Evolutionary conservation across 2,113 vertebrate genomes (phyloP).

Genomic region (Grammomys surdaster): DNA sequence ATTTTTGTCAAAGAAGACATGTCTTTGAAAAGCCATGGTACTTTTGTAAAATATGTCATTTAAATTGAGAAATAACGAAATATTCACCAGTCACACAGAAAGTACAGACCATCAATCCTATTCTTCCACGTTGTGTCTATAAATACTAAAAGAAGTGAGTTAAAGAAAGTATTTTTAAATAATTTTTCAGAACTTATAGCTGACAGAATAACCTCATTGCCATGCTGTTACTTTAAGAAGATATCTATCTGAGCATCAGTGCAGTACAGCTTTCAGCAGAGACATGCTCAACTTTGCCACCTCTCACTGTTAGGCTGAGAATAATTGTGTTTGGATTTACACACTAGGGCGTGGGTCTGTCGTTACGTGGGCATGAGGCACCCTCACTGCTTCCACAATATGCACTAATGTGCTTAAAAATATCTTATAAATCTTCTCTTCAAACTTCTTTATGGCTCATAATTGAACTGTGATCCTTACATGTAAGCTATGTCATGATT

Average conservation of each 20-base stretch:
- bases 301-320: constrained; percentile 71
- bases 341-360: constrained; percentile 79
- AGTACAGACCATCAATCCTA: constrained; percentile 55
- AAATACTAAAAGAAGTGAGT: constrained; percentile 40
- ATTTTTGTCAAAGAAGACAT: constrained; percentile 43
- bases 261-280: constrained; percentile 60
- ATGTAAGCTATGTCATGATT: constrained; percentile 87
- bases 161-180: constrained; percentile 55
- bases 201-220: neutral
- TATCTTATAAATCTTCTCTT: constrained; percentile 86
- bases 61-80: constrained; percentile 54
- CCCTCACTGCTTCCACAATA: constrained; percentile 86
- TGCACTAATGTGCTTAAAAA: constrained; percentile 86
- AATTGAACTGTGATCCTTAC: constrained; percentile 86
- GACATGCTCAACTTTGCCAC: constrained; percentile 54
- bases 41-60: constrained; percentile 60
- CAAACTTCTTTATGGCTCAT: constrained; percentile 83
- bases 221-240: neutral
- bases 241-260: constrained; percentile 20
- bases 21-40: constrained; percentile 40
- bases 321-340: constrained; percentile 85
- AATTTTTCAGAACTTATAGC: constrained; percentile 43
- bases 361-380: constrained; percentile 80
- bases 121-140: constrained; percentile 46
- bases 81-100: constrained; percentile 49